A percentile compares a stretch with the other conserved stretches of the same genome.
Conservation (phyloP, 2,888 invertebrate species). For the Lasioglossum morio region DNA sequence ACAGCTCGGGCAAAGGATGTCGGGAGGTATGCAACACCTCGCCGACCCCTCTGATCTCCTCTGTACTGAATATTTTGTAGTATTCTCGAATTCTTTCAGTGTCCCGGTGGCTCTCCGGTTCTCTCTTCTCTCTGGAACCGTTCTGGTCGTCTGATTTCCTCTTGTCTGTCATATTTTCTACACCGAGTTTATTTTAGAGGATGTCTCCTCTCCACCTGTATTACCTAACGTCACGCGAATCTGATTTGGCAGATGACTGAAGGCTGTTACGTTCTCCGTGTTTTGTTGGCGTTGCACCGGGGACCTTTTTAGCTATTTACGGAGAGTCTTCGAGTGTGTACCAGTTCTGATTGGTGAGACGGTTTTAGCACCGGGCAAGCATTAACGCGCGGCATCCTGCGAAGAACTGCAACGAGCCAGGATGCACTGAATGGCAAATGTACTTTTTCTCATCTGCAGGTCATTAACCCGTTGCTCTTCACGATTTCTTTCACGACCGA, state of each 20-base stretch:
- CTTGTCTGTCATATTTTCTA: background rate
- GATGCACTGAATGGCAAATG: background rate
- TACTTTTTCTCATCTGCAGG: background rate
- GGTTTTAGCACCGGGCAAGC: background rate
- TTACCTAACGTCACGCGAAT: background rate
- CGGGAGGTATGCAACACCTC: background rate
- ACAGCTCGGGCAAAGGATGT: background rate
- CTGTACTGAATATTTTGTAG: background rate
- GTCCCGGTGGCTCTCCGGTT: background rate
- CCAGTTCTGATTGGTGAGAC: background rate
- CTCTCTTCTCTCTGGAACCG: background rate
- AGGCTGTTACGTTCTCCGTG: background rate
- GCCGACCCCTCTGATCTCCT: background rate
- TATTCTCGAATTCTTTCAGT: background rate
- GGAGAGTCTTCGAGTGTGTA: background rate
- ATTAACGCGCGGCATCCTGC: background rate
- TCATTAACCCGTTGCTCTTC: conserved; percentile 8
- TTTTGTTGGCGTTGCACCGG: background rate
- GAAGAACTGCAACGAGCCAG: background rate
- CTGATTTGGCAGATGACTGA: conserved; percentile 7
- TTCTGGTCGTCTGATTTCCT: conserved; percentile 6
- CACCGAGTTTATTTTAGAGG: background rate
- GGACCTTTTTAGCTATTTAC: background rate
- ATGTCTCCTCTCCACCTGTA: background rate
- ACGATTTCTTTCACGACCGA: conserved; percentile 3